Evolutionary conservation across 2,113 vertebrate genomes (phyloP).

Genomic region (Periophthalmus modestus): DNA sequence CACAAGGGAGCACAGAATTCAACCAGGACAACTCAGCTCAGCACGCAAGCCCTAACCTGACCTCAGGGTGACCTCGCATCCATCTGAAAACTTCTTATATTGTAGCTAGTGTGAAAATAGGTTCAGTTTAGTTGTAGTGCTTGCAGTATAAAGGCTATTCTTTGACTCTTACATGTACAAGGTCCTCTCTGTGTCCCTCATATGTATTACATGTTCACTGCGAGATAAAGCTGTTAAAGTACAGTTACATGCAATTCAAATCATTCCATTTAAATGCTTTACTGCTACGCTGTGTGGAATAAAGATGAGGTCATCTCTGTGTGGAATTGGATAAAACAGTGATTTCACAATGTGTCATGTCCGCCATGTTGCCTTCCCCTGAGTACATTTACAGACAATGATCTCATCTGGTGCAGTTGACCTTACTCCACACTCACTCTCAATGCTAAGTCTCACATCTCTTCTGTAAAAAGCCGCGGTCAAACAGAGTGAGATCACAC

Average conservation of each 20-base stretch:
- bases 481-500: slow-evolving; percentile 45
- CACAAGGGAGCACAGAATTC: slow-evolving; percentile 12
- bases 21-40: slow-evolving; percentile 35
- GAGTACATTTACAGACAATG: slow-evolving; percentile 52
- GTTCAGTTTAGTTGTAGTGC: background rate
- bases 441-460: slow-evolving; percentile 39
- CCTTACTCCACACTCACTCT: slow-evolving; percentile 23
- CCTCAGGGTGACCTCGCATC: slow-evolving; percentile 19
- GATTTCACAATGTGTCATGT: slow-evolving; percentile 62
- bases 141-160: background rate
- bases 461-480: slow-evolving; percentile 32
- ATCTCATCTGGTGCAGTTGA: slow-evolving; percentile 61
- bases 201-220: background rate
- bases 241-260: background rate
- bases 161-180: background rate
- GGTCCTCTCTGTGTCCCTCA: background rate
- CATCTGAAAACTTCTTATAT: background rate
- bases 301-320: slow-evolving; percentile 63
- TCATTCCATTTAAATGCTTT: background rate
- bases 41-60: slow-evolving; percentile 19
- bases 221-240: background rate
- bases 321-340: slow-evolving; percentile 54
- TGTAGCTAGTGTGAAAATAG: background rate
- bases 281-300: slow-evolving; percentile 13
- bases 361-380: slow-evolving; percentile 38